Percentiles rank a stretch among this genome's conserved stretches.
phyloP scores from a whole-genome alignment of 2,113 vertebrate species.

The Chrysochloris asiatica region DNA sequence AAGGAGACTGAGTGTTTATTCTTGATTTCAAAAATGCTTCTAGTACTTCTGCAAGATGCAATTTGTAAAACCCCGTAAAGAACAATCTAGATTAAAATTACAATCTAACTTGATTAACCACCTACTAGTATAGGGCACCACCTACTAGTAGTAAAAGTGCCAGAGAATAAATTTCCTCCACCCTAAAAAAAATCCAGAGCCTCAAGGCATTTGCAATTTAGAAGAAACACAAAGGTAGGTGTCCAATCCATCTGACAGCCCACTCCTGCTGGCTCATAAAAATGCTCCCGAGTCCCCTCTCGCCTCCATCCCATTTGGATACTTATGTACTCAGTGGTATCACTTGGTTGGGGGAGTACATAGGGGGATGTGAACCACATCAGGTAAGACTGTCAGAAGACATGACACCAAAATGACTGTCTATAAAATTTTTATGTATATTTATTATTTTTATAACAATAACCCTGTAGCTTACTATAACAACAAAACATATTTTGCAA shows the following conservation, averaged over 20 bases:
- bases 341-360: no score
- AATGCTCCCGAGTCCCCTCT: neutral
- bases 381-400: no score
- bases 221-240: neutral
- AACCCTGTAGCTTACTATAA: no score
- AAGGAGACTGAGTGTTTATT: neutral
- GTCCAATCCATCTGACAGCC: neutral
- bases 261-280: neutral
- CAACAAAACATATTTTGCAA: no score
- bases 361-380: no score
- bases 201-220: slow-evolving; percentile 6
- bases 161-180: neutral
- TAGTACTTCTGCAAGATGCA: neutral
- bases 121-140: neutral
- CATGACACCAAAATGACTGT: no score
- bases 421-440: no score
- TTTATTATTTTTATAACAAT: no score
- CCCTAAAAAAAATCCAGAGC: neutral
- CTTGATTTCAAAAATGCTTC: neutral
- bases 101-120: neutral
- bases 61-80: neutral
- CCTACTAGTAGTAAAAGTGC: neutral
- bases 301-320: neutral
- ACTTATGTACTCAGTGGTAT: neutral
- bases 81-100: neutral